A percentile compares a stretch with the other conserved stretches of the same genome.
phyloP scores from a whole-genome alignment of 2,888 invertebrate species.

The Callosobruchus maculatus region DNA sequence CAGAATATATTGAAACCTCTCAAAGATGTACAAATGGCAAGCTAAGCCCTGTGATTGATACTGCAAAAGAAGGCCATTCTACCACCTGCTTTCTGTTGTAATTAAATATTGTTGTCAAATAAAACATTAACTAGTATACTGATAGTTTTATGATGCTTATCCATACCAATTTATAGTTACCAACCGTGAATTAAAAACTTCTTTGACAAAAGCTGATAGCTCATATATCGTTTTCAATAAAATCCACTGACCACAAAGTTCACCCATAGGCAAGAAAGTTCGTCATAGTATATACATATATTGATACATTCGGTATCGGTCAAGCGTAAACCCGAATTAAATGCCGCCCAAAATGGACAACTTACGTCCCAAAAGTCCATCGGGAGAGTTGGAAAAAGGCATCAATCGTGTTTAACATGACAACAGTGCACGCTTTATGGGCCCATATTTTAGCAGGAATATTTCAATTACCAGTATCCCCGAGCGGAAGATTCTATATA shows the following conservation, averaged over 20 bases:
- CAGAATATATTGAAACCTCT: no score
- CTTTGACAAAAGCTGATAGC: no score
- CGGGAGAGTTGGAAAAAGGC: slow-evolving; percentile 14
- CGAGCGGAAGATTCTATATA: slow-evolving; percentile 39
- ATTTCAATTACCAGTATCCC: slow-evolving; percentile 46
- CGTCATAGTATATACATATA: neutral
- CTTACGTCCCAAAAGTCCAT: neutral
- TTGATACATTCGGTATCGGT: neutral
- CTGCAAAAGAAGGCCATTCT: no score
- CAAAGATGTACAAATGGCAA: no score
- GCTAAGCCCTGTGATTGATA: no score
- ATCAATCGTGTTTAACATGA: slow-evolving; percentile 47
- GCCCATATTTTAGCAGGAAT: slow-evolving; percentile 44
- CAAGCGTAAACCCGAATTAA: neutral
- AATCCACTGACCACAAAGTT: neutral
- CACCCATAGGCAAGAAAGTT: neutral
- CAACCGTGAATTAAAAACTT: no score
- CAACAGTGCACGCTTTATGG: slow-evolving; percentile 40
- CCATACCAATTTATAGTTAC: no score
- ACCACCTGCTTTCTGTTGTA: no score
- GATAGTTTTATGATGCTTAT: no score
- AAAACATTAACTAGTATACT: no score
- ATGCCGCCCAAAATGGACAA: neutral
- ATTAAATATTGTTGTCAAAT: no score
- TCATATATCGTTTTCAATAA: neutral